phyloP scores from a whole-genome alignment of 2,113 vertebrate genomes.

The Tetrax tetrax region DNA sequence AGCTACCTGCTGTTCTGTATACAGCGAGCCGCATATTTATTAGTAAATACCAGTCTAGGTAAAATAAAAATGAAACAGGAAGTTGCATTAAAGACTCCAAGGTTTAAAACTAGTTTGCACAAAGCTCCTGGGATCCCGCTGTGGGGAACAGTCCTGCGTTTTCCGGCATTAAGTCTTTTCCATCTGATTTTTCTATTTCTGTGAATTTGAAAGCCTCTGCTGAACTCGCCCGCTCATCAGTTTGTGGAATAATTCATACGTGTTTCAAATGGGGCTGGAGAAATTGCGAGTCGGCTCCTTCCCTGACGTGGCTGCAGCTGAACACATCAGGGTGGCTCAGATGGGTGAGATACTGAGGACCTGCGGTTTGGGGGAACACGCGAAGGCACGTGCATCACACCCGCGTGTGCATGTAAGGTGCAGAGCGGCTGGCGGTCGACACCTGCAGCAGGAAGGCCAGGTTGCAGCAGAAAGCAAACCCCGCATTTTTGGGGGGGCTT shows the following conservation, averaged over 20 bases:
- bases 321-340: fast-evolving
- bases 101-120: slow-evolving; percentile 37
- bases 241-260: slow-evolving; percentile 18
- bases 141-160: background rate
- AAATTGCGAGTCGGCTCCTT: background rate
- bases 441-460: background rate
- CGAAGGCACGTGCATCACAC: fast-evolving
- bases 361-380: fast-evolving
- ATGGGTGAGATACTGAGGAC: fast-evolving
- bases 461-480: background rate
- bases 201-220: slow-evolving; percentile 11
- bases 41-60: slow-evolving; percentile 38
- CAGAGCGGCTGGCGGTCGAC: fast-evolving
- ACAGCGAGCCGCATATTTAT: slow-evolving; percentile 45
- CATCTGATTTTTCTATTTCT: slow-evolving; percentile 28
- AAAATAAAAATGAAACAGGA: slow-evolving; percentile 50
- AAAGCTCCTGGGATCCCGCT: slow-evolving; percentile 10
- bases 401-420: fast-evolving
- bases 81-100: slow-evolving; percentile 27
- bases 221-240: background rate
- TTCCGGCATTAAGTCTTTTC: slow-evolving; percentile 24
- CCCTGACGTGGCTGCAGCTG: background rate
- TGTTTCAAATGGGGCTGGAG: background rate
- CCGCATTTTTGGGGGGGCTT: background rate
- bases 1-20: slow-evolving; percentile 59